These are phyloP conservation scores for Dinocampus coccinellae DNA, from an alignment of 2,888 invertebrate genomes.

Conservation along the genomic window DNA sequence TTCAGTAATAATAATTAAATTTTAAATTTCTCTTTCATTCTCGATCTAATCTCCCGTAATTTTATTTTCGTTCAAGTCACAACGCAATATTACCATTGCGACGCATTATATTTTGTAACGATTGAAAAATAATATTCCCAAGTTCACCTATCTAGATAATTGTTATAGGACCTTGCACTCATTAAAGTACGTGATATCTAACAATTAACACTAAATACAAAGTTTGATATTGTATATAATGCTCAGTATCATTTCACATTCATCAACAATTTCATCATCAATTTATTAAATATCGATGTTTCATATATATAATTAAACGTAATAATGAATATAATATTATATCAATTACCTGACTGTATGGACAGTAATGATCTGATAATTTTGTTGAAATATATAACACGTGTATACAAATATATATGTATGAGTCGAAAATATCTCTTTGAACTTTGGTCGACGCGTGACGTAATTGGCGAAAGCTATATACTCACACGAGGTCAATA, in stretches of 20 bases:
- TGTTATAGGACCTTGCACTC: background rate
- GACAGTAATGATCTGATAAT: background rate
- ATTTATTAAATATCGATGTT: no score
- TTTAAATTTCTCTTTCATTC: no score
- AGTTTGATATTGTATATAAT: no score
- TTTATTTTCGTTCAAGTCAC: background rate
- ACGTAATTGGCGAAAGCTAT: slow-evolving; percentile 1
- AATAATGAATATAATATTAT: background rate
- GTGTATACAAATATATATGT: background rate
- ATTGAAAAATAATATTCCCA: background rate
- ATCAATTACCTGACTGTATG: background rate
- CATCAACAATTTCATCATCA: no score
- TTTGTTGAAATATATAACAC: background rate
- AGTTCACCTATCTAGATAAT: background rate
- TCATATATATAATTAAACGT: no score
- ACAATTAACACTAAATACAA: background rate
- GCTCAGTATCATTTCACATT: no score
- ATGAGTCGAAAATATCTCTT: background rate
- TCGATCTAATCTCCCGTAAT: no score
- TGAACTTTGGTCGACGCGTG: slow-evolving; percentile 11
- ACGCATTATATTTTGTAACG: background rate
- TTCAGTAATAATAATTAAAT: no score
- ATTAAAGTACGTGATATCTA: background rate
- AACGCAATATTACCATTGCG: no score
- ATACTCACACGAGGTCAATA: background rate